Percentiles rank a stretch among this genome's conserved stretches.
Evolutionary conservation across 2,113 vertebrate species (phyloP).

Genomic region (Canis aureus): DNA sequence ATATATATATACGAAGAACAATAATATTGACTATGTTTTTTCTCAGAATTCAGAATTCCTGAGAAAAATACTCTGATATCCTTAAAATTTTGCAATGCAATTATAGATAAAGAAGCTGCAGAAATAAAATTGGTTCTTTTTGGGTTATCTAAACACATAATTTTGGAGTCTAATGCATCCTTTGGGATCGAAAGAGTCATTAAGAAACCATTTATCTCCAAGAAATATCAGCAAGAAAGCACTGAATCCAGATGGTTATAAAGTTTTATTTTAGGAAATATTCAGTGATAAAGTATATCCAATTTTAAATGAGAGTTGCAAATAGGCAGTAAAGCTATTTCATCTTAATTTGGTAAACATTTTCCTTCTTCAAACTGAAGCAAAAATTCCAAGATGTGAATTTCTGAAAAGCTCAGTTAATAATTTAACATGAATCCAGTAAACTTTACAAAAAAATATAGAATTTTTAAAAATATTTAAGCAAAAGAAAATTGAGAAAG

Average conservation of each 20-base stretch:
- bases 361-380: constrained; percentile 65
- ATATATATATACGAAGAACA: background rate
- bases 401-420: constrained; percentile 29
- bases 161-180: constrained; percentile 68
- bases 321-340: constrained; percentile 67
- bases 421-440: constrained; percentile 42
- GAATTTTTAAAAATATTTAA: background rate
- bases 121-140: constrained; percentile 60
- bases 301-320: constrained; percentile 70
- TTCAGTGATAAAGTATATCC: constrained; percentile 68
- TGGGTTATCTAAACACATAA: constrained; percentile 73
- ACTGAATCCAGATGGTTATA: constrained; percentile 69
- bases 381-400: constrained; percentile 30
- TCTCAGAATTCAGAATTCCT: constrained; percentile 22
- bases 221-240: constrained; percentile 74
- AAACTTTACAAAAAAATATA: background rate
- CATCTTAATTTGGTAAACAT: constrained; percentile 71
- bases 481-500: background rate
- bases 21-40: constrained; percentile 5
- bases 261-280: constrained; percentile 77
- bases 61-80: constrained; percentile 14
- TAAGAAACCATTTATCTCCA: constrained; percentile 72
- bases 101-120: constrained; percentile 56
- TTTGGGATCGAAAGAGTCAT: constrained; percentile 69
- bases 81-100: constrained; percentile 40